phyloP scores from a whole-genome alignment of 2,113 vertebrate genomes.

The Machaerirhynchus nigripectus region DNA sequence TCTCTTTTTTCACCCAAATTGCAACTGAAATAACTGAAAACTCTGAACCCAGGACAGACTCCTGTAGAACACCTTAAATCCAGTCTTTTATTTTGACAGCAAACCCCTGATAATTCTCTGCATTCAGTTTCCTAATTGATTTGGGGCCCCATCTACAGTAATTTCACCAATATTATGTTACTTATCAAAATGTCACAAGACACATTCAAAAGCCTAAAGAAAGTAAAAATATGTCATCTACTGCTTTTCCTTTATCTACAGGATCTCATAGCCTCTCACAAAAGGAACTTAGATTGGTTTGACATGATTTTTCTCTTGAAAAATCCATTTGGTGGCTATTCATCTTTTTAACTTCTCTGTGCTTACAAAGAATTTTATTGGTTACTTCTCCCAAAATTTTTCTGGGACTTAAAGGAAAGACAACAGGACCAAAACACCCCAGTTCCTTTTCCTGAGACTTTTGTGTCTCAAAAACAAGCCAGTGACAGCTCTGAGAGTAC shows the following conservation, averaged over 20 bases:
- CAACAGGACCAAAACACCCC: neutral
- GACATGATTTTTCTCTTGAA: neutral
- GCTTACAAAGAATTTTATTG: neutral
- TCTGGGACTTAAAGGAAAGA: neutral
- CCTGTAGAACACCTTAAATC: neutral
- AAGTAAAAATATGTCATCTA: neutral
- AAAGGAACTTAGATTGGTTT: neutral
- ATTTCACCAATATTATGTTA: neutral
- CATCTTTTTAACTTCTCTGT: neutral
- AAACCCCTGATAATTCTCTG: neutral
- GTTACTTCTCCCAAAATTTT: neutral
- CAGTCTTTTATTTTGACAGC: neutral
- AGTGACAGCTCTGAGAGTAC: neutral
- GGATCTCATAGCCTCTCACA: neutral
- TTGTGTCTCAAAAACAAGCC: neutral
- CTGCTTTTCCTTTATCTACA: neutral
- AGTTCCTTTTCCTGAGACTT: neutral
- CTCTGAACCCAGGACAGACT: neutral
- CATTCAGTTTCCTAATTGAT: neutral
- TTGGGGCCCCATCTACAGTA: neutral
- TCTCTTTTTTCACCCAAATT: neutral
- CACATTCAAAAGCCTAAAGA: neutral
- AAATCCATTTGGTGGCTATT: neutral
- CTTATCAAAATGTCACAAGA: neutral
- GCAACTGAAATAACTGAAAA: neutral